Evolutionary conservation across 2,888 invertebrate species (phyloP), one percentile per base, ranked within the genome.

Genomic region (Nomada ruficornis): DNA sequence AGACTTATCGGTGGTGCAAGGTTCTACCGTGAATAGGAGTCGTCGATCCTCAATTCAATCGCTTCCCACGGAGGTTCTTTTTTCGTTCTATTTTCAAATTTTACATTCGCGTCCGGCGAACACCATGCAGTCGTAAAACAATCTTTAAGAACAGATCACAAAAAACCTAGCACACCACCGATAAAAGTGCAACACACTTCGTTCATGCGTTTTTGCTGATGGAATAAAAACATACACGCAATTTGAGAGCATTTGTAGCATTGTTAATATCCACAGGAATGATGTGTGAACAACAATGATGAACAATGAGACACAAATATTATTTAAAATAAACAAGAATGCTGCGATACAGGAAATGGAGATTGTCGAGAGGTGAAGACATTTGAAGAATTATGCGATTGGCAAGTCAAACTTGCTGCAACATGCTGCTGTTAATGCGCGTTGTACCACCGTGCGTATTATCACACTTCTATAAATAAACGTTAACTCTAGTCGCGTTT

Each of bases 361-460:
- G 2, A 47, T n/a, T 18, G 10, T 50, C 2, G 3, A 7, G 18
- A 10, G 11, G 11, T 18, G 65, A 42, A 20, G 7, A 42, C 11
- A 15, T 47, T 67, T 29, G 5, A 67, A 55, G 47, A 60, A 54
- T 47, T 13, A 52, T 15, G 15, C 1, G 36, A 42, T 44, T 80
- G 55, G n/a, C 71, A 67, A 50, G 55, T 0, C 55, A 62, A 23
- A 44, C n/a, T 52, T 36, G n/a, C 11, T 42, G 59, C 18, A 23
- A 55, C 57, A 52, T 54, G 59, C 57, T 69, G 29, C 23, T 67
- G 70, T 60, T 64, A 77, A 50, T 63, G 2, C 13, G 26, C 13
- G 10, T 42, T 26, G 36, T 47, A 47, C 36, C 55, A 26, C 13
- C 52, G 20, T 50, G 57, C 36, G 50, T 11, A 52, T 13, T 29